Evolutionary conservation across 2,113 vertebrate genomes (phyloP).

Genomic region (Hirundichthys speculiger): DNA sequence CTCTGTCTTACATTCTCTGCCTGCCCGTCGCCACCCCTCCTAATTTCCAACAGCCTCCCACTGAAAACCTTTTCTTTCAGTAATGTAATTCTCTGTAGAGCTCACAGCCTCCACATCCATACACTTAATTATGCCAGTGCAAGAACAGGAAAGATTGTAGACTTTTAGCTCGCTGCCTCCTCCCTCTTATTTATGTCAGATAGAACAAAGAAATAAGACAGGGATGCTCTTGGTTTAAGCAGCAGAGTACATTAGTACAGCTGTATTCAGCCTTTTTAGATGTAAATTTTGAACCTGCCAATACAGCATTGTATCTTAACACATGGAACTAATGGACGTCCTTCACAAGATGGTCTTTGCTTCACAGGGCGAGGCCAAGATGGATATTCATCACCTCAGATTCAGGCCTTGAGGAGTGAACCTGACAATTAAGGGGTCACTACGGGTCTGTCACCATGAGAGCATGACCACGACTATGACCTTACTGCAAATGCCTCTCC

Average conservation of each 20-base stretch:
- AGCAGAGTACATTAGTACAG: not conserved
- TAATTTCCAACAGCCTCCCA: not conserved
- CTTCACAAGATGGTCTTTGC: slow-evolving; percentile 21
- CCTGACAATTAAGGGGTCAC: slow-evolving; percentile 2
- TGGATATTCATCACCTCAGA: slow-evolving; percentile 21
- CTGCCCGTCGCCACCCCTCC: not conserved
- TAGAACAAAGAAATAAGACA: slow-evolving; percentile 8
- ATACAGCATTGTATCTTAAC: slow-evolving; percentile 15
- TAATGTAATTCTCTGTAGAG: slow-evolving; percentile 29
- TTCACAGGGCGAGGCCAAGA: not conserved
- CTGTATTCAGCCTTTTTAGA: slow-evolving; percentile 1
- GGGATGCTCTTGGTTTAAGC: not conserved
- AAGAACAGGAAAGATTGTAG: slow-evolving; percentile 9
- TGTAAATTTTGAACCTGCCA: slow-evolving; percentile 53
- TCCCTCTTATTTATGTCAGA: not conserved
- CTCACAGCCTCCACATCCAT: slow-evolving; percentile 16
- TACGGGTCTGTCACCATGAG: not conserved
- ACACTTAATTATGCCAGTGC: slow-evolving; percentile 25
- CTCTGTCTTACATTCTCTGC: slow-evolving; percentile 21
- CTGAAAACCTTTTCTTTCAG: slow-evolving; percentile 17
- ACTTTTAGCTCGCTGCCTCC: not conserved
- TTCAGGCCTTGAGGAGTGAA: slow-evolving; percentile 3
- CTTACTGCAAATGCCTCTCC: not conserved
- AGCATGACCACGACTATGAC: not conserved
- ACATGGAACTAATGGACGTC: slow-evolving; percentile 17